Base-by-base conservation (phyloP, 2,888 invertebrate species). In the Scrobipalpa costella region DNA sequence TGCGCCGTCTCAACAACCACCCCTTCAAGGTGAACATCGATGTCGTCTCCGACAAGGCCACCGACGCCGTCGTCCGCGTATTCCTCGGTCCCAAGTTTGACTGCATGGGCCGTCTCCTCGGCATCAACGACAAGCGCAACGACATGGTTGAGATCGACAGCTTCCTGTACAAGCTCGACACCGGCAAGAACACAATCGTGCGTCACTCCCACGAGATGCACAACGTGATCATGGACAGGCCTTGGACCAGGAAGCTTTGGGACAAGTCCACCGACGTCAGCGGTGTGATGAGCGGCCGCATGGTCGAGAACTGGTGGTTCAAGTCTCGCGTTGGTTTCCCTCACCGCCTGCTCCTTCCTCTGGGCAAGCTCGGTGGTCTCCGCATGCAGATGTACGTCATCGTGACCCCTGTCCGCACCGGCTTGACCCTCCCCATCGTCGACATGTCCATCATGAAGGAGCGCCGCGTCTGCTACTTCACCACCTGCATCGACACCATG, bases 1-100 rank as follows among this genome's bases (percentile, higher is more conserved):
- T 93, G 84, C 89, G 88, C 64, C 94, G 94, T 64, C 92, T 95
- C 40, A 94, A 94, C 84, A 93, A 94, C 86, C 92, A 94, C 55
- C 93, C 93, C 57, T 95, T 94, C 92, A 92, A 92, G 76, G 90
- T 93, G 64, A 90, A 90, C 69, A 80, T 94, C 66, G 89, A 90
- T 57, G 91, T 94, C 36, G 79, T 84, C 27, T 93, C 94, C 52
- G 93, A 93, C 67, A 92, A 93, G 74, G 81, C 90, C 6, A 86
- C 88, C 38, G 93, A 93, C 70, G 93, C 93, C 58, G 93, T 95
- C 11, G 93, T 95, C 13, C 93, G 95, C 64, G 84, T 94, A 15
- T 95, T 93, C 92, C 82, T 95, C 68, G 95, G 94, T 73, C 95
- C 95, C 47, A 95, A 95, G 83, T 94, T 91, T 84, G 94, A 95